phyloP scores from a whole-genome alignment of 1,140 invertebrate species.

The Diploscapter pachys region DNA sequence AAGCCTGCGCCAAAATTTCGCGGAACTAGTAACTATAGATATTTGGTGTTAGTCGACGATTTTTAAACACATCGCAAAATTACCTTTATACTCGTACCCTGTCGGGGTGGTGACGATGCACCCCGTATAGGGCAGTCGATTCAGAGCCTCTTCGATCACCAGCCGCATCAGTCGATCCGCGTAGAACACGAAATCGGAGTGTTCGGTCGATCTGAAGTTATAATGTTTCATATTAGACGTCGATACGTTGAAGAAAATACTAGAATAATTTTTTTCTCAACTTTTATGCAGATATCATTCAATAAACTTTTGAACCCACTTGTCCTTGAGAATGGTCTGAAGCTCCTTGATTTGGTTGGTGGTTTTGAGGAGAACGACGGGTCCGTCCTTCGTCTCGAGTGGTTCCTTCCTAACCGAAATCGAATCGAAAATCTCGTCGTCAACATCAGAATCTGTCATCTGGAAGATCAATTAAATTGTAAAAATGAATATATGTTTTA shows the following conservation, averaged over 20 bases:
- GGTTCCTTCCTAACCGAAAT: no score
- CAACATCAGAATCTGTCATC: no score
- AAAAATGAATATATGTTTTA: no score
- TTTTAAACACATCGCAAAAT: not conserved
- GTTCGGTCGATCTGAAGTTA: conserved; percentile 76
- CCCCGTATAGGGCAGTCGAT: conserved; percentile 87
- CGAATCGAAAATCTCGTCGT: no score
- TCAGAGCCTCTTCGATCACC: conserved; percentile 95
- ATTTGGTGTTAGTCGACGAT: no score
- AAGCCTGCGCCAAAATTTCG: no score
- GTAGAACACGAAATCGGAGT: conserved; percentile 97
- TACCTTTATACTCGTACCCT: conserved; percentile 73
- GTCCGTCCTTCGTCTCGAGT: conserved; percentile 6
- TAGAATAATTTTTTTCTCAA: not conserved
- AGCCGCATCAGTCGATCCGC: conserved; percentile 88
- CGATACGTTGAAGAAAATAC: conserved; percentile 24
- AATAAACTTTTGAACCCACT: conserved; percentile 64
- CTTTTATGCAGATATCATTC: not conserved
- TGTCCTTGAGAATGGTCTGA: conserved; percentile 89
- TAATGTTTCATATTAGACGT: conserved; percentile 11
- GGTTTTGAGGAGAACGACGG: conserved; percentile 38
- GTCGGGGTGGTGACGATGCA: conserved; percentile 87
- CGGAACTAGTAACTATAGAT: no score
- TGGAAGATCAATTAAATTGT: no score
- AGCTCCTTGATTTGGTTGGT: conserved; percentile 69